Conservation (phyloP, 2,113 vertebrate genomes). For the Morone chrysops region DNA sequence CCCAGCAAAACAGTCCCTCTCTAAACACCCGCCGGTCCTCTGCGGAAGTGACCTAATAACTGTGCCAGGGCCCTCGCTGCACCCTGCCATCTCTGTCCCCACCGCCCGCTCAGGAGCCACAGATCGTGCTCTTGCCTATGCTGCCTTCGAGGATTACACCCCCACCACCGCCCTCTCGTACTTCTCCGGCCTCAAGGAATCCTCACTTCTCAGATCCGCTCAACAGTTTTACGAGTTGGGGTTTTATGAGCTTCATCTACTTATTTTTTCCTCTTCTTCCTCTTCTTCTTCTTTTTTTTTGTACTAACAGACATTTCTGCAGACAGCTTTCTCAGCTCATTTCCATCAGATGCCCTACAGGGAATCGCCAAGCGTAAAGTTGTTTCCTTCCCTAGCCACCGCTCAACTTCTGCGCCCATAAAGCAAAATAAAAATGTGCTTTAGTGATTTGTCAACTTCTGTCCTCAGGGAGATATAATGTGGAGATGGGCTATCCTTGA, state of each 20-base stretch:
- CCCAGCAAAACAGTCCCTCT: conserved; percentile 70
- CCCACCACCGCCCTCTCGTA: background rate
- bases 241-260: conserved; percentile 71
- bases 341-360: conserved; percentile 71
- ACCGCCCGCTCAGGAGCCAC: conserved; percentile 22
- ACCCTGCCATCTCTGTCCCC: conserved; percentile 13
- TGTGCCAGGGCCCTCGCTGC: conserved; percentile 42
- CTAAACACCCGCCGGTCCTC: conserved; percentile 67
- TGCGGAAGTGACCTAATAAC: conserved; percentile 77
- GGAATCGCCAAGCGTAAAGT: conserved; percentile 58
- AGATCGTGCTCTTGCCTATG: conserved; percentile 40
- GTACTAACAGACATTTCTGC: conserved; percentile 37
- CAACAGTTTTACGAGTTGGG: conserved; percentile 73
- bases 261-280: conserved; percentile 23
- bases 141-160: conserved; percentile 5
- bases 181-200: conserved; percentile 56
- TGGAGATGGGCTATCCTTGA: conserved; percentile 63
- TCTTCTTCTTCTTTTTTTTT: conserved; percentile 19
- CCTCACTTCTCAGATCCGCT: conserved; percentile 56
- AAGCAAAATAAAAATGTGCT: conserved; percentile 76
- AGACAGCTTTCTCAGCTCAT: conserved; percentile 73
- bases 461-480: conserved; percentile 66
- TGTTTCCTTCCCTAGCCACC: conserved; percentile 56
- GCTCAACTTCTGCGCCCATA: conserved; percentile 69
- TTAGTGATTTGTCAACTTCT: conserved; percentile 78